Evolutionary conservation across 1,140 invertebrate genomes (phyloP).

Genomic region (Drosophila serrata): DNA sequence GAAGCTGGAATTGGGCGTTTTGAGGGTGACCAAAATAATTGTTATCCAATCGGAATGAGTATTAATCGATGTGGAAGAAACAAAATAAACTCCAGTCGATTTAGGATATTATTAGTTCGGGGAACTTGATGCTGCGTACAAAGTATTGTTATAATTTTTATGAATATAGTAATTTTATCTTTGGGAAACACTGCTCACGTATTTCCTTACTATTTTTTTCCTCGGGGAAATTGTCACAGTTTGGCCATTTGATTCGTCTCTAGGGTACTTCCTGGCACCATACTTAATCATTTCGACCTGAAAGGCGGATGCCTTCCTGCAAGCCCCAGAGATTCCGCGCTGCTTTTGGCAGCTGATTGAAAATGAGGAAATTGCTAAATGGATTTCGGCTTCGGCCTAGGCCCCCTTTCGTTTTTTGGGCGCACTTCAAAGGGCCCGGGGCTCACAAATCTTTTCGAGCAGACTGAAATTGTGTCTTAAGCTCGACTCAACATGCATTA

Average conservation of each 20-base stretch:
- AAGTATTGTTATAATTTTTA: background rate
- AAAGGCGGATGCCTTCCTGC: background rate
- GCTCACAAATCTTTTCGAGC: conserved; percentile 59
- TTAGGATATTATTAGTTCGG: too few relatives aligned
- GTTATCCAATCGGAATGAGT: conserved; percentile 2
- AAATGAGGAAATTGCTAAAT: conserved; percentile 63
- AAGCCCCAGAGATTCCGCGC: conserved; percentile 7
- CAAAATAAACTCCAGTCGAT: background rate
- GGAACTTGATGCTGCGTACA: background rate
- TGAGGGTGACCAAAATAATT: conserved; percentile 2
- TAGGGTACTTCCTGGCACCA: conserved; percentile 14
- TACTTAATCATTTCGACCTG: conserved; percentile 36
- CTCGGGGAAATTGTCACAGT: background rate
- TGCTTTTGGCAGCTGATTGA: conserved; percentile 44
- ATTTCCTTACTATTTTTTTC: background rate
- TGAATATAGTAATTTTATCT: background rate
- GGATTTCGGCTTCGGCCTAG: conserved; percentile 50
- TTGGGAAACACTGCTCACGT: background rate
- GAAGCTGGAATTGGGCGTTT: background rate
- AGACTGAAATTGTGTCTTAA: conserved; percentile 78
- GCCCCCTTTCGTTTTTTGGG: conserved; percentile 11
- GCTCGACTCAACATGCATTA: conserved; percentile 81
- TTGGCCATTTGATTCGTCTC: conserved; percentile 3
- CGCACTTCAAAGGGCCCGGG: conserved; percentile 58
- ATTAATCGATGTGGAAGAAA: conserved; percentile 9